Percentiles rank a stretch among this genome's conserved stretches.
phyloP scores from a whole-genome alignment of 2,888 invertebrate species.

The Eristalis arbustorum region DNA sequence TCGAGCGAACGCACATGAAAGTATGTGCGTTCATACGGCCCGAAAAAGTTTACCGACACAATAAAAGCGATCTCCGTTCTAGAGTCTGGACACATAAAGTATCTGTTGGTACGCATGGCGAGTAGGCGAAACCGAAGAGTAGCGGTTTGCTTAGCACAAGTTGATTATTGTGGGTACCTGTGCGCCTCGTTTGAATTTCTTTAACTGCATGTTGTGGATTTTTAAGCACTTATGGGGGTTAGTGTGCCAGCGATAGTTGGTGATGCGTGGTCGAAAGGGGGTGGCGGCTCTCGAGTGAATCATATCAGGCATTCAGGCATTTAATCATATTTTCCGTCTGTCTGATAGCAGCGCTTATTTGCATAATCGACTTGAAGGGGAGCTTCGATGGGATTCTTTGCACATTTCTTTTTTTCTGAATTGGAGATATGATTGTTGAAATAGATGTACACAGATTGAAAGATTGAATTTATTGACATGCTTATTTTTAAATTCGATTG shows the following conservation, averaged over 20 bases:
- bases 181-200: constrained; percentile 27
- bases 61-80: constrained; percentile 47
- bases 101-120: constrained; percentile 29
- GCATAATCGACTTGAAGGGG: not conserved
- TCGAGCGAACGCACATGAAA: constrained; percentile 27
- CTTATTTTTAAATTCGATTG: no score
- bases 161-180: constrained; percentile 46
- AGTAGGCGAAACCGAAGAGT: constrained; percentile 31
- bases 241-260: constrained; percentile 41
- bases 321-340: not conserved
- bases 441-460: no score
- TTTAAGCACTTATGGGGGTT: constrained; percentile 46
- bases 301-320: not conserved
- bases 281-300: not conserved
- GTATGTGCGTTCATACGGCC: constrained; percentile 55
- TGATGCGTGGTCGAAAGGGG: not conserved
- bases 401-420: no score
- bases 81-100: constrained; percentile 57
- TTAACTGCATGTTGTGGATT: constrained; percentile 2
- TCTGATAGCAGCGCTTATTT: not conserved
- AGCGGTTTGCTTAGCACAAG: constrained; percentile 3
- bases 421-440: no score
- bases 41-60: constrained; percentile 50
- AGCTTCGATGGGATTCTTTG: not conserved
- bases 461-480: no score